These are phyloP conservation scores for Nothoprocta pentlandii DNA, from an alignment of 2,113 vertebrate species.

Conservation along the genomic window DNA sequence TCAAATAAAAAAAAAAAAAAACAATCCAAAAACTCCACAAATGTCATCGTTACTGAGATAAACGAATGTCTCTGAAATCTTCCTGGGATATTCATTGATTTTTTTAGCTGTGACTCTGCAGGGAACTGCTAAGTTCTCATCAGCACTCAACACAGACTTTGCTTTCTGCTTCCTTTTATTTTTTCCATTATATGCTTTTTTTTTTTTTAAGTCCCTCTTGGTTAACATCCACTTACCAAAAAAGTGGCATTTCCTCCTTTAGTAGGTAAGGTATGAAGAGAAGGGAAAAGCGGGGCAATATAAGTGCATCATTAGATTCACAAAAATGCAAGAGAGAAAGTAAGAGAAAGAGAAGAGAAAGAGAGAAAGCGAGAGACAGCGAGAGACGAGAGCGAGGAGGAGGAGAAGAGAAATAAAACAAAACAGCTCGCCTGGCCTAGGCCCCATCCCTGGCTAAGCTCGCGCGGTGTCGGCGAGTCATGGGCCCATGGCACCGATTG, in stretches of 20 bases:
- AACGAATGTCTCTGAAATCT: slow-evolving; percentile 91
- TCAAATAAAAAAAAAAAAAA: not conserved
- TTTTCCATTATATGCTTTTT: not conserved
- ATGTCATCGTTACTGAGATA: slow-evolving; percentile 96
- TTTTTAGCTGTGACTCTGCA: slow-evolving; percentile 87
- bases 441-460: slow-evolving; percentile 70
- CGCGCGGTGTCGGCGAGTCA: too few relatives aligned
- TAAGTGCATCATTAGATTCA: slow-evolving; percentile 99
- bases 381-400: slow-evolving; percentile 83
- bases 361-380: slow-evolving; percentile 55
- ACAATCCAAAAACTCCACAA: slow-evolving; percentile 91
- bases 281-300: slow-evolving; percentile 99
- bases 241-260: slow-evolving; percentile 99
- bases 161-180: slow-evolving; percentile 84
- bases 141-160: slow-evolving; percentile 91
- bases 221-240: slow-evolving; percentile 99
- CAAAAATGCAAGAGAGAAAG: slow-evolving; percentile 99
- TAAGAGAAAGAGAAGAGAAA: slow-evolving; percentile 83
- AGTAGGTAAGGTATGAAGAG: slow-evolving; percentile 99
- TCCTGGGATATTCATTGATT: slow-evolving; percentile 87
- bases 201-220: slow-evolving; percentile 96
- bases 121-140: slow-evolving; percentile 97
- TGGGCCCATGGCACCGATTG: too few relatives aligned
- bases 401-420: slow-evolving; percentile 85
- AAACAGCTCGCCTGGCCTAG: slow-evolving; percentile 93